phyloP scores from a whole-genome alignment of 2,113 vertebrate species.

The Ovis canadensis region DNA sequence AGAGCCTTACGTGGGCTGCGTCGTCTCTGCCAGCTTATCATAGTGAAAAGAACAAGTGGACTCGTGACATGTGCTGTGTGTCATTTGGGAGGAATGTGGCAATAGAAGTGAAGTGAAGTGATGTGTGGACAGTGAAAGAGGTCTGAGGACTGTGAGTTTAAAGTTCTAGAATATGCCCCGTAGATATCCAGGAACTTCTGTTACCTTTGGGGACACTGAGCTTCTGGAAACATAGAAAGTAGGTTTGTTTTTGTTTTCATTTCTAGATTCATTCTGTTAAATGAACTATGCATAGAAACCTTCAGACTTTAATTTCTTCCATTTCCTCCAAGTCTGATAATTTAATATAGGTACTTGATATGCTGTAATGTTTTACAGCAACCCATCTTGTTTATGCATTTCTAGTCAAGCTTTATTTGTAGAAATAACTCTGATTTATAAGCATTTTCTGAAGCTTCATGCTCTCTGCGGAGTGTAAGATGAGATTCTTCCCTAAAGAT shows the following conservation, averaged over 20 bases:
- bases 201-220: background rate
- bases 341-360: background rate
- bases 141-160: background rate
- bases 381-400: background rate
- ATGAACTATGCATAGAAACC: background rate
- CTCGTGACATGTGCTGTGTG: background rate
- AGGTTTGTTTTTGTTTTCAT: background rate
- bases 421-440: slow-evolving; percentile 1
- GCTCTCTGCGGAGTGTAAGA: background rate
- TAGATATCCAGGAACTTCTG: background rate
- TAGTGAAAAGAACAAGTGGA: background rate
- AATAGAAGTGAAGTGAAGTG: background rate
- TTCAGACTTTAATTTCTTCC: slow-evolving; percentile 12
- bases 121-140: background rate
- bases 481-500: background rate
- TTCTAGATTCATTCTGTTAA: background rate
- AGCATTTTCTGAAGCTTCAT: slow-evolving; percentile 8
- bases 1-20: background rate
- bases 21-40: background rate
- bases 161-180: background rate
- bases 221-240: background rate
- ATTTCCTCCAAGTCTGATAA: background rate
- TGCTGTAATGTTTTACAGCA: background rate
- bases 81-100: background rate
- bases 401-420: slow-evolving; percentile 14